Evolutionary conservation across 1,140 invertebrate genomes (phyloP).

Genomic region (Calycopis cecrops): DNA sequence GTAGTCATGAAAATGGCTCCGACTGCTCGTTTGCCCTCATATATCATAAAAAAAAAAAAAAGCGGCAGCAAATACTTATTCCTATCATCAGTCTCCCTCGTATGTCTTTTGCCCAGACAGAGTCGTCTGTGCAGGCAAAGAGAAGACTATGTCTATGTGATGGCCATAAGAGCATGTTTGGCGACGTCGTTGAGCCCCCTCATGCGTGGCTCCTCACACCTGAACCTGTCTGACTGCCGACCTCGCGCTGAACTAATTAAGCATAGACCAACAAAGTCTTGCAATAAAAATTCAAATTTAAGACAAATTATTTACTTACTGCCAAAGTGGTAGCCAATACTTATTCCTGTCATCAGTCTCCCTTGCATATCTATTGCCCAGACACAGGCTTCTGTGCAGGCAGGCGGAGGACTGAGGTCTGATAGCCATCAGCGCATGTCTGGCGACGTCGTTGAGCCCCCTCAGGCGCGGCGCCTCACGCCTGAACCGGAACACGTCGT

Average conservation of each 20-base stretch:
- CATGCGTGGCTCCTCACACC: too few species aligned
- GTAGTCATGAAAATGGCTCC: too few species aligned
- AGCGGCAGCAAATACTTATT: constrained; percentile 80
- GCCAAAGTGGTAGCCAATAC: constrained; percentile 82
- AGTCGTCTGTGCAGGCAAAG: constrained; percentile 78
- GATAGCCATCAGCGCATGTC: constrained; percentile 74
- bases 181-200: constrained; percentile 75
- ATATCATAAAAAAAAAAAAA: too few species aligned
- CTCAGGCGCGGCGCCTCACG: constrained; percentile 36
- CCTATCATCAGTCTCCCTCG: constrained; percentile 65
- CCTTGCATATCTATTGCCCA: constrained; percentile 78
- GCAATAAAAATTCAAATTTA: background rate
- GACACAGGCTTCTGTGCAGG: constrained; percentile 77
- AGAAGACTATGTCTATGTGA: constrained; percentile 60
- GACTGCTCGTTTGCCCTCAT: too few species aligned
- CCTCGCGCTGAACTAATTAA: too few species aligned
- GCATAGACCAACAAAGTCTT: too few species aligned
- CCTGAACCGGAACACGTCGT: constrained; percentile 55
- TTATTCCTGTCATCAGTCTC: constrained; percentile 67
- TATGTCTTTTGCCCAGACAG: constrained; percentile 79
- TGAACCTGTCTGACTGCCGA: too few species aligned
- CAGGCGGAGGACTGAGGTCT: constrained; percentile 73
- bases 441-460: constrained; percentile 75
- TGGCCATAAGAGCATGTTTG: constrained; percentile 74
- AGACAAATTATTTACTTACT: constrained; percentile 69